These are phyloP conservation scores for Steinernema hermaphroditum DNA, from an alignment of 2,888 invertebrate species.

Conservation along the genomic window DNA sequence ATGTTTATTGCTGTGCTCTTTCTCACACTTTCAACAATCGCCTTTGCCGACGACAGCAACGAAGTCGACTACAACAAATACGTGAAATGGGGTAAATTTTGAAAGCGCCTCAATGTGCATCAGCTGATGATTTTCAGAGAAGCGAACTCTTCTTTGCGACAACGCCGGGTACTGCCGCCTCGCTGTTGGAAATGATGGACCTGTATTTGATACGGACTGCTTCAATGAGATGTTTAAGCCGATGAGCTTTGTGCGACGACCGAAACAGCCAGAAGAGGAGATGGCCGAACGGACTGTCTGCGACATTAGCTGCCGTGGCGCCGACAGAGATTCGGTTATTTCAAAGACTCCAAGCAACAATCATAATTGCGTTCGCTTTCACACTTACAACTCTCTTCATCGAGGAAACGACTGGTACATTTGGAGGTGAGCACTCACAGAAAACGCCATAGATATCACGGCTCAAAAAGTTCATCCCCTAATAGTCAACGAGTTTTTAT, in stretches of 20 bases:
- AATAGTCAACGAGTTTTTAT: too few relatives aligned
- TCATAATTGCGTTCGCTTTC: conserved; percentile 49
- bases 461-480: too few relatives aligned
- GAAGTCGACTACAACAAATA: conserved; percentile 24
- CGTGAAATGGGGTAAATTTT: conserved; percentile 23
- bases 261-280: neutral
- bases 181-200: conserved; percentile 12
- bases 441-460: too few relatives aligned
- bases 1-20: neutral
- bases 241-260: neutral
- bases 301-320: conserved; percentile 48
- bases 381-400: conserved; percentile 48
- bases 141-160: neutral
- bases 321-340: conserved; percentile 55
- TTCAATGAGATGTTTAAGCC: conserved; percentile 16
- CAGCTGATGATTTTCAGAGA: neutral
- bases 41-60: neutral
- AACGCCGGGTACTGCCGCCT: neutral
- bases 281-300: conserved; percentile 37
- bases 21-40: neutral
- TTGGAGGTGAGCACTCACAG: conserved; percentile 45
- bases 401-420: conserved; percentile 43
- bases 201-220: conserved; percentile 17
- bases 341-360: conserved; percentile 52
- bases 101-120: neutral